phyloP scores from a whole-genome alignment of 2,888 invertebrate species.

The Autographa gamma region DNA sequence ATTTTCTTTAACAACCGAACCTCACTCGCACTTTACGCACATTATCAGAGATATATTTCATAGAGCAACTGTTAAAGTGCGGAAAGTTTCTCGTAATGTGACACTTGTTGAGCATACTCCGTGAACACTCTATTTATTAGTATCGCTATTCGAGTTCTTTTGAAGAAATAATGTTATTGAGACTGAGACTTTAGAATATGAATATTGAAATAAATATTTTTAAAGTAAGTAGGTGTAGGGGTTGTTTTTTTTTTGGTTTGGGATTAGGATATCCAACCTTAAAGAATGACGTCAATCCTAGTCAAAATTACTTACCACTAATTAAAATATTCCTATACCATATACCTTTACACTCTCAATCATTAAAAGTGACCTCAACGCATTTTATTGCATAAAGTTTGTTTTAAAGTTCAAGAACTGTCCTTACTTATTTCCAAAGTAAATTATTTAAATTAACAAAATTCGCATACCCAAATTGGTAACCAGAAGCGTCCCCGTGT shows the following conservation, averaged over 20 bases:
- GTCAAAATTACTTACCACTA: too few species aligned
- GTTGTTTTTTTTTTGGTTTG: too few species aligned
- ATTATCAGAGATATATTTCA: conserved; percentile 36
- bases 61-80: conserved; percentile 45
- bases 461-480: conserved; percentile 46
- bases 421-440: conserved; percentile 28
- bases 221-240: too few species aligned
- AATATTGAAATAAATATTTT: not conserved
- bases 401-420: not conserved
- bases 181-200: not conserved
- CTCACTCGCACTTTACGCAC: conserved; percentile 29
- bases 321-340: too few species aligned
- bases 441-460: conserved; percentile 57
- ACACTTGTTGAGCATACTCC: conserved; percentile 58
- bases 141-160: conserved; percentile 18
- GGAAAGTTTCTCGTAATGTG: conserved; percentile 50
- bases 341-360: too few species aligned
- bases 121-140: conserved; percentile 51
- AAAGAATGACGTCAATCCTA: too few species aligned
- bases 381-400: not conserved
- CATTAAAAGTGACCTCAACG: not conserved
- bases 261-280: too few species aligned
- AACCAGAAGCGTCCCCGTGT: conserved; percentile 44
- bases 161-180: not conserved
- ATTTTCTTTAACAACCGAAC: not conserved